Evolutionary conservation across 2,113 vertebrate species (phyloP).

Genomic region (Craseonycteris thonglongyai): DNA sequence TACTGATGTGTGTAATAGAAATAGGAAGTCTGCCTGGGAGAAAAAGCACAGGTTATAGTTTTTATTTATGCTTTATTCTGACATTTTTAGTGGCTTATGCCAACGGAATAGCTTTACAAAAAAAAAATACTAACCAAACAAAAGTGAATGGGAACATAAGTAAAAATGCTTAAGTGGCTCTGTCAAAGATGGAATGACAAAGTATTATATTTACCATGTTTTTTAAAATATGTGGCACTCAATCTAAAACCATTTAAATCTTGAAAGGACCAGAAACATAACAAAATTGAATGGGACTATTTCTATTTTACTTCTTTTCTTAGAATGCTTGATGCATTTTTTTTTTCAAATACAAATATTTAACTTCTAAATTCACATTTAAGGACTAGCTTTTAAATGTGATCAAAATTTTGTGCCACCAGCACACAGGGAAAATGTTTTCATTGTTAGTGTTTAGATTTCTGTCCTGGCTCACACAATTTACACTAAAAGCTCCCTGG

Average conservation of each 20-base stretch:
- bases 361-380: conserved; percentile 37
- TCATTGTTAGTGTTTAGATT: conserved; percentile 55
- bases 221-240: conserved; percentile 63
- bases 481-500: neutral
- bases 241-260: conserved; percentile 60
- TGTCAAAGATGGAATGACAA: conserved; percentile 67
- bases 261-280: conserved; percentile 21
- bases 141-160: conserved; percentile 12
- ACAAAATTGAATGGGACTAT: conserved; percentile 45
- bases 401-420: conserved; percentile 38
- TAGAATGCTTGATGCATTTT: conserved; percentile 31
- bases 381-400: conserved; percentile 13
- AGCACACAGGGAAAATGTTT: neutral
- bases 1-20: neutral
- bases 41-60: neutral
- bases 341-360: conserved; percentile 36
- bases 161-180: conserved; percentile 49
- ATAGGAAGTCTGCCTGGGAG: neutral
- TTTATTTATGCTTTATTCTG: conserved; percentile 56
- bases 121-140: conserved; percentile 63
- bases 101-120: conserved; percentile 57
- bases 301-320: conserved; percentile 55
- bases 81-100: conserved; percentile 36
- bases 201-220: conserved; percentile 57
- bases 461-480: neutral